These are phyloP conservation scores for Phytoseiulus persimilis DNA, from an alignment of 2,888 invertebrate species.

Conservation along the genomic window DNA sequence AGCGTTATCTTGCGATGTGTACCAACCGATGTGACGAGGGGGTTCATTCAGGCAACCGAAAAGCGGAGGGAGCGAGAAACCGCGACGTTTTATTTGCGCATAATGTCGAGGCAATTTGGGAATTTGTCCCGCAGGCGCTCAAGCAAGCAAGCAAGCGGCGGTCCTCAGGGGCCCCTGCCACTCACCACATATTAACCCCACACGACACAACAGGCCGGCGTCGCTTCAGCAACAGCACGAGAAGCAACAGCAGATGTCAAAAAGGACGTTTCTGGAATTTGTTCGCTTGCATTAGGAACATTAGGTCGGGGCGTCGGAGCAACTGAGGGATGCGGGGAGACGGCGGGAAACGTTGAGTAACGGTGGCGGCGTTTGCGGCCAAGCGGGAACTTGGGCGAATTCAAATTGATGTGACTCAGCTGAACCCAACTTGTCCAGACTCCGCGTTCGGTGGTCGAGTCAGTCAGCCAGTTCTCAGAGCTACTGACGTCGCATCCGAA, in stretches of 20 bases:
- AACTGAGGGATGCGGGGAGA: not conserved
- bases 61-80: not conserved
- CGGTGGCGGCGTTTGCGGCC: not conserved
- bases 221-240: not conserved
- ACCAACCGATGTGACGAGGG: not conserved
- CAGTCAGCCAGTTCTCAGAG: not conserved
- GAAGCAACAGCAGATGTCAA: not conserved
- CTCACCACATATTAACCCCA: conserved; percentile 5
- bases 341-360: conserved; percentile 5
- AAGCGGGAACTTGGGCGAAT: not conserved
- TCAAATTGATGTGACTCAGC: not conserved
- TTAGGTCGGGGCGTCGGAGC: not conserved
- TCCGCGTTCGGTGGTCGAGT: not conserved
- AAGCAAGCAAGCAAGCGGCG: not conserved
- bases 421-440: not conserved
- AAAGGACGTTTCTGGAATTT: conserved; percentile 5
- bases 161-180: not conserved
- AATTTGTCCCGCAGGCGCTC: not conserved
- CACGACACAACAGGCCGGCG: not conserved
- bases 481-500: not conserved
- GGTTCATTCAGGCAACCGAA: not conserved
- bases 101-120: not conserved
- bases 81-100: not conserved
- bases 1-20: not conserved
- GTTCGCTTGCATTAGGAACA: not conserved